These are phyloP conservation scores for Monodelphis domestica DNA, from an alignment of 2,797 vertebrate genomes.

Conservation along the genomic window DNA sequence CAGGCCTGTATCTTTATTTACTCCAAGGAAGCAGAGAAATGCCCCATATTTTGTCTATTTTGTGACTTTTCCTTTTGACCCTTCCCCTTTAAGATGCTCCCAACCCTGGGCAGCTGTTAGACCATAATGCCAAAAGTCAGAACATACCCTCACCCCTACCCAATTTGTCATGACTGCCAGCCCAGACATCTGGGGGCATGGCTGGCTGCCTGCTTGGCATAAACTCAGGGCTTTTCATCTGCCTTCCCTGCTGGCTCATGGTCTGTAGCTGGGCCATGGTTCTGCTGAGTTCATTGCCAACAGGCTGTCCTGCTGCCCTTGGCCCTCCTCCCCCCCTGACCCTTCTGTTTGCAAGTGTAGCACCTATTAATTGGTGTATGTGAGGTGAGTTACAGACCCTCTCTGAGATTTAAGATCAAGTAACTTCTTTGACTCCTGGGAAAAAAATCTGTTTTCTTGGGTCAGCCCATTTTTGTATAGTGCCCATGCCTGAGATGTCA, in stretches of 20 bases:
- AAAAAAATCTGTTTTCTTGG: neutral
- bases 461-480: neutral
- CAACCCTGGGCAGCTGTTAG: conserved; percentile 70
- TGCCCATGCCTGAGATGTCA: neutral
- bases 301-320: conserved; percentile 60
- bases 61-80: neutral
- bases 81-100: neutral
- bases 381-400: neutral
- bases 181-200: conserved; percentile 74
- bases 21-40: neutral
- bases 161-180: conserved; percentile 60
- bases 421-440: neutral
- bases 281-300: conserved; percentile 60
- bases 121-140: conserved; percentile 75
- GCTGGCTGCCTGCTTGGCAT: conserved; percentile 45
- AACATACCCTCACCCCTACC: conserved; percentile 41
- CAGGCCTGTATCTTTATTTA: neutral
- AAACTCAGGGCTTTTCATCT: neutral
- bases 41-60: neutral
- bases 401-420: neutral
- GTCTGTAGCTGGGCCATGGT: conserved; percentile 14
- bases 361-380: neutral
- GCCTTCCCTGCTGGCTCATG: conserved; percentile 22
- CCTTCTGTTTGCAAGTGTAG: neutral
- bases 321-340: neutral